Evolutionary conservation across 2,888 invertebrate species (phyloP).

Genomic region (Protodeltote pygarga): DNA sequence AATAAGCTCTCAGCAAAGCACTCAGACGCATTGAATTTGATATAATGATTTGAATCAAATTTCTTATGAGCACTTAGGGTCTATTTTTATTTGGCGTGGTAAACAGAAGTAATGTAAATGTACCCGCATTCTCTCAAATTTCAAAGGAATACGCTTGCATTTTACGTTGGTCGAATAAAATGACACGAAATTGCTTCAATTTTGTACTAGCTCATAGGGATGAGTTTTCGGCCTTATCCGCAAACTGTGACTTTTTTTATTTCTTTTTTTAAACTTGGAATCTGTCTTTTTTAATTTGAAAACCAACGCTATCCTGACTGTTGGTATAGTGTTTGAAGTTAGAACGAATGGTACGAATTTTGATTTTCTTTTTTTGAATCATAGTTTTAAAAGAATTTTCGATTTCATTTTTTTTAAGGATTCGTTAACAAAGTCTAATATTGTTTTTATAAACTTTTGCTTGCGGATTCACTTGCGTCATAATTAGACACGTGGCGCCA

Average conservation of each 20-base stretch:
- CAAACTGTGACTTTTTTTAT: slow-evolving; percentile 10
- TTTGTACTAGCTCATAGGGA: slow-evolving; percentile 28
- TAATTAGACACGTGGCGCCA: too few species aligned
- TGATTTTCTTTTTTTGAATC: too few species aligned
- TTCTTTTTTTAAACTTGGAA: slow-evolving; percentile 11
- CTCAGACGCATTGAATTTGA: slow-evolving; percentile 29
- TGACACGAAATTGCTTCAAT: slow-evolving; percentile 38
- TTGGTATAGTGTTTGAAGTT: background rate
- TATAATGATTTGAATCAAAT: slow-evolving; percentile 33
- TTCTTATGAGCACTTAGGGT: slow-evolving; percentile 23
- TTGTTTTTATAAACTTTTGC: too few species aligned
- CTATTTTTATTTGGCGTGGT: too few species aligned
- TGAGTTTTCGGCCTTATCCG: slow-evolving; percentile 15
- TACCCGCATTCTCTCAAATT: too few species aligned
- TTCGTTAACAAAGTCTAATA: too few species aligned
- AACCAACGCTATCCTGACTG: slow-evolving; percentile 12
- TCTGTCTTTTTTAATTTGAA: slow-evolving; percentile 32
- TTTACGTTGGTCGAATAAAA: too few species aligned
- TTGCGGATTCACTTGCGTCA: too few species aligned
- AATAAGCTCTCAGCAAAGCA: slow-evolving; percentile 31
- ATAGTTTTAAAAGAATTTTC: background rate
- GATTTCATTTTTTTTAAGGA: too few species aligned
- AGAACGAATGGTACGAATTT: too few species aligned
- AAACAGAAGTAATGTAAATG: too few species aligned
- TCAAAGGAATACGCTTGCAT: slow-evolving; percentile 15